Evolutionary conservation across 2,113 vertebrate genomes (phyloP).

Genomic region (Microtus richardsoni): DNA sequence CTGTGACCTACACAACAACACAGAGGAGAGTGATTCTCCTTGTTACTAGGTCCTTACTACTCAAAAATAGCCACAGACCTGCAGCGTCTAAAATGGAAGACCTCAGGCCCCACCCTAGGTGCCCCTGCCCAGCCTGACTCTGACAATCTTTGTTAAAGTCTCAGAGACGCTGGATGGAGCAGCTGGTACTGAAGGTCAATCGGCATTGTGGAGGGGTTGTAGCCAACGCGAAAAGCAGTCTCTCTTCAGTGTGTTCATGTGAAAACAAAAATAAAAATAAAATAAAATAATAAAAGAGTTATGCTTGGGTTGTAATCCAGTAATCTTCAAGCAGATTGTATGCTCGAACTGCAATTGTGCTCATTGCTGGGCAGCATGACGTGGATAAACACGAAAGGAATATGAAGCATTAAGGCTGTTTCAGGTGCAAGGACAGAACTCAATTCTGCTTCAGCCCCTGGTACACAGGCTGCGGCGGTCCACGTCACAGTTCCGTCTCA

Average conservation of each 20-base stretch:
- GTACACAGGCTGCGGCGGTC: slow-evolving; percentile 52
- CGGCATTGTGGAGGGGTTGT: background rate
- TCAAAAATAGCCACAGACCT: background rate
- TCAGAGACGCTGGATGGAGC: background rate
- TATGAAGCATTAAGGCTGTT: background rate
- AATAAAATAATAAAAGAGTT: background rate
- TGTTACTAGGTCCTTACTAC: background rate
- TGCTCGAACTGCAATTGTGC: background rate
- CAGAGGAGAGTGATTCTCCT: background rate
- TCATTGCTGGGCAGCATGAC: background rate
- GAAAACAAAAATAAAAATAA: background rate
- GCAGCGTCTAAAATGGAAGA: background rate
- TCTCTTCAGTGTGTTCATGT: background rate
- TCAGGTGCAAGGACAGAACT: slow-evolving; percentile 54
- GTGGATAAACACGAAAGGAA: background rate
- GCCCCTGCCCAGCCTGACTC: background rate
- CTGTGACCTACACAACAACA: background rate
- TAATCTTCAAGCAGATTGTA: slow-evolving; percentile 4
- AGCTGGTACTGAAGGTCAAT: background rate
- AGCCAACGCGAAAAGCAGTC: background rate
- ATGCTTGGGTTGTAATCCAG: background rate
- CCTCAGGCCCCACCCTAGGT: background rate
- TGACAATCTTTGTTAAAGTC: background rate
- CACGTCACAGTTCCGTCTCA: slow-evolving; percentile 72
- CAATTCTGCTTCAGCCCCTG: slow-evolving; percentile 20